These are phyloP conservation scores for Hoplodrina ambigua DNA, from an alignment of 2,888 invertebrate species.

Conservation along the genomic window DNA sequence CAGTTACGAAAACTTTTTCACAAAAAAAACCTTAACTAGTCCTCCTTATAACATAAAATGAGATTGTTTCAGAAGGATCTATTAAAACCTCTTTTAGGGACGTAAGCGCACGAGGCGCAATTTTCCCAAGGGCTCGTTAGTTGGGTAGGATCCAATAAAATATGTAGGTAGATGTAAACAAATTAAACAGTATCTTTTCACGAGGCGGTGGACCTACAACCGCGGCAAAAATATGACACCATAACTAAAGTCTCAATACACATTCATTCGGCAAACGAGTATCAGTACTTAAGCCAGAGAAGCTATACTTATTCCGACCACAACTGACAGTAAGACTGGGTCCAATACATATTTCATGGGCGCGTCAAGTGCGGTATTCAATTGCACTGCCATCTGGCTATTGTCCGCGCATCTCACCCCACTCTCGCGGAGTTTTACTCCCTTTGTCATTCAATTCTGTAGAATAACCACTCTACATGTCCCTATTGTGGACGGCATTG, in stretches of 20 bases:
- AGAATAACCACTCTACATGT: conserved; percentile 67
- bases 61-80: conserved; percentile 37
- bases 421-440: conserved; percentile 68
- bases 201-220: background rate
- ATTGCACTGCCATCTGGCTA: conserved; percentile 56
- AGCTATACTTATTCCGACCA: conserved; percentile 24
- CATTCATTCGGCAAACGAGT: background rate
- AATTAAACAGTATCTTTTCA: background rate
- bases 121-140: conserved; percentile 15
- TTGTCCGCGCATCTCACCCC: conserved; percentile 60
- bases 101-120: background rate
- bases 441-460: conserved; percentile 79
- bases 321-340: conserved; percentile 25
- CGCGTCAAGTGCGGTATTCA: conserved; percentile 55
- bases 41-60: conserved; percentile 36
- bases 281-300: conserved; percentile 1
- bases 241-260: background rate
- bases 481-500: conserved; percentile 66
- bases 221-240: too few relatives aligned
- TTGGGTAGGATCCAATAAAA: background rate
- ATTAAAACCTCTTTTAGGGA: conserved; percentile 43
- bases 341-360: conserved; percentile 61
- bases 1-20: conserved; percentile 18
- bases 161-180: background rate
- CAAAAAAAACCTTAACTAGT: conserved; percentile 26